Percentiles rank a stretch among this genome's conserved stretches.
phyloP scores from a whole-genome alignment of 2,797 vertebrate species.

The Periophthalmus magnuspinnatus region DNA sequence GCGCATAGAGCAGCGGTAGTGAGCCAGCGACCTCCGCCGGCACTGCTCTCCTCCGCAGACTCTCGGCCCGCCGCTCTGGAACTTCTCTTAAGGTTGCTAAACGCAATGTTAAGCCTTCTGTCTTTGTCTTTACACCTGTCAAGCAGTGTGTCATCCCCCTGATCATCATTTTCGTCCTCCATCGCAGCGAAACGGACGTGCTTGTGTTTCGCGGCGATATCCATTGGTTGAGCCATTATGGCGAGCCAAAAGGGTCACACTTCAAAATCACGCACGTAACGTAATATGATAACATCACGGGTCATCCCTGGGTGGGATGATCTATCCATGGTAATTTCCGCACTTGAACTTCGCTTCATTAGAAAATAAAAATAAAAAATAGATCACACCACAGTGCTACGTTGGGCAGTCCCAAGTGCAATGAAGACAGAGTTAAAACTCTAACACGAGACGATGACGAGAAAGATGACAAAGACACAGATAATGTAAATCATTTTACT shows the following conservation, averaged over 20 bases:
- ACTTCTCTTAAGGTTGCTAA: slow-evolving; percentile 54
- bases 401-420: background rate
- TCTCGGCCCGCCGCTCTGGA: slow-evolving; percentile 28
- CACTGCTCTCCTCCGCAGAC: slow-evolving; percentile 51
- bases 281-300: background rate
- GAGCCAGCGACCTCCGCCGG: slow-evolving; percentile 61
- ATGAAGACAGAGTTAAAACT: background rate
- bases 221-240: background rate
- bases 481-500: slow-evolving; percentile 49
- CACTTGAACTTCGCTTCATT: background rate
- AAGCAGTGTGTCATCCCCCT: slow-evolving; percentile 78
- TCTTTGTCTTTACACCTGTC: slow-evolving; percentile 65
- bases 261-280: background rate
- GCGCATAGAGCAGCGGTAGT: slow-evolving; percentile 72
- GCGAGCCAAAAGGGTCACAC: background rate
- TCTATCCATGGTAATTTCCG: background rate
- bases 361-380: background rate
- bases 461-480: slow-evolving; percentile 24
- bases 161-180: slow-evolving; percentile 66
- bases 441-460: too few relatives aligned
- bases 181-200: slow-evolving; percentile 81
- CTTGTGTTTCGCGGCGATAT: slow-evolving; percentile 62
- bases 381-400: background rate
- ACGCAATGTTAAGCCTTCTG: slow-evolving; percentile 57
- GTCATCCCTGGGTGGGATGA: background rate